Evolutionary conservation across 2,888 invertebrate genomes (phyloP).

Genomic region (Drosophila trichaetosa): DNA sequence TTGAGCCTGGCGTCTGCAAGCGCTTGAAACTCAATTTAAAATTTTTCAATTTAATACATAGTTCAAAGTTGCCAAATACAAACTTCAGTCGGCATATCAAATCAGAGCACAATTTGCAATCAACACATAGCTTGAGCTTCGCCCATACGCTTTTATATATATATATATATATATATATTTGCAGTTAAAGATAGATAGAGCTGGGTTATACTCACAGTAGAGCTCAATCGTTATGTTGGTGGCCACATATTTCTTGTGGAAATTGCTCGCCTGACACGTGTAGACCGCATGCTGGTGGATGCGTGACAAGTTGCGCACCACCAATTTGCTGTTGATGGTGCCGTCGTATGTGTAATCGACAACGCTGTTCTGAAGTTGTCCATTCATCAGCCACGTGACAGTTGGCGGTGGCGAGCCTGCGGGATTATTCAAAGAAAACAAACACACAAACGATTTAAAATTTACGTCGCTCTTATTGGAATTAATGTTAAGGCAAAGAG

Average conservation of each 20-base stretch:
- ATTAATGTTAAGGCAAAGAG: neutral
- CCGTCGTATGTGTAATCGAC: slow-evolving; percentile 84
- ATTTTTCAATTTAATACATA: slow-evolving; percentile 30
- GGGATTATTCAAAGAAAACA: neutral
- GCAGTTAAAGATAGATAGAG: neutral
- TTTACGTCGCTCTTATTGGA: neutral
- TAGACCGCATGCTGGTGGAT: slow-evolving; percentile 90
- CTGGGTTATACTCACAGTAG: slow-evolving; percentile 87
- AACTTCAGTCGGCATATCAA: slow-evolving; percentile 10
- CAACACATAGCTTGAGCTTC: neutral
- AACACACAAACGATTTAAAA: slow-evolving; percentile 22
- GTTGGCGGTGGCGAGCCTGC: slow-evolving; percentile 90
- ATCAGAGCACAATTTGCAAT: slow-evolving; percentile 11
- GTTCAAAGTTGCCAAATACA: slow-evolving; percentile 20
- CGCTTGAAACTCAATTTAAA: slow-evolving; percentile 52
- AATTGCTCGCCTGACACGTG: slow-evolving; percentile 91
- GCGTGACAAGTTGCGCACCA: slow-evolving; percentile 88
- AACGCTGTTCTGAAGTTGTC: slow-evolving; percentile 85
- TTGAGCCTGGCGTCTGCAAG: slow-evolving; percentile 13
- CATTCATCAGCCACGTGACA: slow-evolving; percentile 92
- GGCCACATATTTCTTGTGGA: slow-evolving; percentile 87
- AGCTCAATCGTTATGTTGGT: slow-evolving; percentile 90
- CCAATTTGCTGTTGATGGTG: slow-evolving; percentile 87
- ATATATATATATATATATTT: neutral
- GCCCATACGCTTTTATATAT: neutral